phyloP scores from a whole-genome alignment of 2,113 vertebrate species.

The Macaca nemestrina region DNA sequence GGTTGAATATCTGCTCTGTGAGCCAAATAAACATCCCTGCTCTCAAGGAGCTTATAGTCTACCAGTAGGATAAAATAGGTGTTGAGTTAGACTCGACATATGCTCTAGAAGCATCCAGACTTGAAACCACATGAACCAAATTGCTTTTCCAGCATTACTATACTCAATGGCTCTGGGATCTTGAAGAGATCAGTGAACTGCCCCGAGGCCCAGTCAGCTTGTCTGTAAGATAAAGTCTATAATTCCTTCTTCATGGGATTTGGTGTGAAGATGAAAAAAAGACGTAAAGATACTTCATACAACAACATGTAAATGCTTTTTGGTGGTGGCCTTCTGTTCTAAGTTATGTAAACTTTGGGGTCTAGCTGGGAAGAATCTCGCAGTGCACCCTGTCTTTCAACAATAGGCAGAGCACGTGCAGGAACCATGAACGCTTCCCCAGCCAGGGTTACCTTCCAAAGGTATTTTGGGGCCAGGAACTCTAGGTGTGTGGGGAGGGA shows the following conservation, averaged over 20 bases:
- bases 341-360: neutral
- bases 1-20: too few relatives aligned
- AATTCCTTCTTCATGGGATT: neutral
- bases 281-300: neutral
- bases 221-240: neutral
- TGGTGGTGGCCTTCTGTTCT: neutral
- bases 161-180: neutral
- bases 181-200: neutral
- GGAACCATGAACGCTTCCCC: neutral
- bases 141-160: too few relatives aligned
- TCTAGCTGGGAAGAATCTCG: neutral
- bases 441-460: neutral
- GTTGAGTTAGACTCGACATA: too few relatives aligned
- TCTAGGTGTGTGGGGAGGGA: neutral
- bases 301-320: neutral
- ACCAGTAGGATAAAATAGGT: too few relatives aligned
- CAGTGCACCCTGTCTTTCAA: too few relatives aligned
- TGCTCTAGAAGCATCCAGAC: too few relatives aligned
- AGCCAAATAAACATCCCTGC: too few relatives aligned
- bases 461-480: neutral
- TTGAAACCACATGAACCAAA: too few relatives aligned
- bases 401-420: too few relatives aligned
- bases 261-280: neutral
- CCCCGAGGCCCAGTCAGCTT: neutral
- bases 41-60: too few relatives aligned